A percentile compares a stretch with the other conserved stretches of the same genome.
These are phyloP conservation scores for Trochalopteron elliotii DNA, from an alignment of 2,113 vertebrate species.

Conservation along the genomic window DNA sequence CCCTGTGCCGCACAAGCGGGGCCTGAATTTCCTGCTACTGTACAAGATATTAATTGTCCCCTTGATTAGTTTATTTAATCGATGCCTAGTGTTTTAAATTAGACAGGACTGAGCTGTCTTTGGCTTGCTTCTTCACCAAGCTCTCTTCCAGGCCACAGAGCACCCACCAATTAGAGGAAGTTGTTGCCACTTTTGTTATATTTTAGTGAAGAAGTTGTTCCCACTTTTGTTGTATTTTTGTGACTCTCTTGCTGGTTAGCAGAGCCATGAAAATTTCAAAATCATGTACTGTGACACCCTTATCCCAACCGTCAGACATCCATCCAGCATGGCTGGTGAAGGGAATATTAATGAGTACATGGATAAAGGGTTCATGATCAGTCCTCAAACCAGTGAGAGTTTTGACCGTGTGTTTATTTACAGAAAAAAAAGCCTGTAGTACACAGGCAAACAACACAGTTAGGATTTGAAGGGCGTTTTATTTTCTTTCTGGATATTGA, in stretches of 20 bases:
- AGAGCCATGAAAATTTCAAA: background rate
- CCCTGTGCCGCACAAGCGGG: fast-evolving
- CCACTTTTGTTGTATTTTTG: background rate
- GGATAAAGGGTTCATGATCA: background rate
- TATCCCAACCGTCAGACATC: background rate
- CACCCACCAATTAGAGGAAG: background rate
- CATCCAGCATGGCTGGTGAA: background rate
- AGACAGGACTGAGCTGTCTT: background rate
- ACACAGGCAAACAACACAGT: background rate
- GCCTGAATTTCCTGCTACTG: constrained; percentile 22
- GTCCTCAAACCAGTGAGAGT: background rate
- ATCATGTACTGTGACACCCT: fast-evolving
- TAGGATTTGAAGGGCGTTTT: background rate
- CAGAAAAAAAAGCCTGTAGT: background rate
- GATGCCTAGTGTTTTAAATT: background rate
- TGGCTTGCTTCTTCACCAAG: background rate
- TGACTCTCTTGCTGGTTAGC: background rate
- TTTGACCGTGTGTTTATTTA: background rate
- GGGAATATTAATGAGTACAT: background rate
- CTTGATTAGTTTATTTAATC: background rate
- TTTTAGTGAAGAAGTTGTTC: background rate
- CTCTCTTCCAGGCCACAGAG: background rate
- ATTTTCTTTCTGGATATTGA: background rate
- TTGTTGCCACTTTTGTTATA: background rate
- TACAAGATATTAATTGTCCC: background rate